Percentiles rank a stretch among this genome's conserved stretches.
Conservation (phyloP, 2,888 invertebrate genomes). For the Chrysina gloriosa region DNA sequence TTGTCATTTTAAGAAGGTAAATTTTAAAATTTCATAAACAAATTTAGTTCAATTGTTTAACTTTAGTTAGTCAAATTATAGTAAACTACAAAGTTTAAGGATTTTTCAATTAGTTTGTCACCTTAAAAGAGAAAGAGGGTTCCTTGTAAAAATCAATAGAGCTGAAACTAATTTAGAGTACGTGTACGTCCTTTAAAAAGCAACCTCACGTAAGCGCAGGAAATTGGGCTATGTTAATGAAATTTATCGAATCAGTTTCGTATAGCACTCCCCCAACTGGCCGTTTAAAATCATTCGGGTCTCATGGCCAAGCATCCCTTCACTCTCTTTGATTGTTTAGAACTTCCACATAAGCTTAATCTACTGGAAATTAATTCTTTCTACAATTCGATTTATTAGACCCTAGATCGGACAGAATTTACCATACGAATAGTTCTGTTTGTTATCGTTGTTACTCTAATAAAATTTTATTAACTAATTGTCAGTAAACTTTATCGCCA, state of each 20-base stretch:
- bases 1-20: no score
- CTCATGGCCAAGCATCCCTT: constrained; percentile 3
- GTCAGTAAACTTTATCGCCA: background rate
- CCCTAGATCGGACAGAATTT: background rate
- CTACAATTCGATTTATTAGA: constrained; percentile 17
- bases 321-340: constrained; percentile 23
- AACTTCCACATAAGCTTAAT: constrained; percentile 15
- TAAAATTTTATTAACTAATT: background rate
- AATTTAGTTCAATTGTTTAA: no score
- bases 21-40: no score
- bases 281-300: constrained; percentile 2
- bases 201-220: background rate
- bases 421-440: background rate
- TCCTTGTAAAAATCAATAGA: constrained; percentile 3
- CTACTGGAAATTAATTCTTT: constrained; percentile 27
- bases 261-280: background rate
- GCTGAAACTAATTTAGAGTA: constrained; percentile 7
- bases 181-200: background rate
- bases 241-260: constrained; percentile 1
- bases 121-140: no score
- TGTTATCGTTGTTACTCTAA: background rate
- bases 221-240: constrained; percentile 19
- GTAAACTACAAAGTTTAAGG: no score
- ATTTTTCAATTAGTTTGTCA: no score
- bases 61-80: no score